Evolutionary conservation across 2,797 vertebrate genomes (phyloP).

Genomic region (Microctenopoma steveboyesi): DNA sequence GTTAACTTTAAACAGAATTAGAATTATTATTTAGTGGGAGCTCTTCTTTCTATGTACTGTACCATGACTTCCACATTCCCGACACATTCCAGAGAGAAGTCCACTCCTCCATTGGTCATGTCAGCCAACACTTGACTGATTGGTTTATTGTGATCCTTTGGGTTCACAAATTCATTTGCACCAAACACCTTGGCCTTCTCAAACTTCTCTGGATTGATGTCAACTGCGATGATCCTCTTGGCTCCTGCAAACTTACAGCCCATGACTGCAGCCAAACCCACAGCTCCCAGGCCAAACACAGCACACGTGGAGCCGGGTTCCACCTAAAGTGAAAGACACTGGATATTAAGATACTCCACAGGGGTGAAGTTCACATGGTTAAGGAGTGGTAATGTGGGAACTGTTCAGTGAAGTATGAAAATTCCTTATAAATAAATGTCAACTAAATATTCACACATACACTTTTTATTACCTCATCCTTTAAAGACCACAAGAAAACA

Average conservation of each 20-base stretch:
- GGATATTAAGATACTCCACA: background rate
- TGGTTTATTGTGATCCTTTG: constrained; percentile 75
- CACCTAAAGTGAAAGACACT: constrained; percentile 9
- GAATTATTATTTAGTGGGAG: too few relatives aligned
- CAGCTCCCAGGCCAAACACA: constrained; percentile 93
- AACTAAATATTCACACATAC: too few relatives aligned
- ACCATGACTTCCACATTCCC: constrained; percentile 78
- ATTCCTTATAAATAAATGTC: too few relatives aligned
- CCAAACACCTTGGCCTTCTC: constrained; percentile 90
- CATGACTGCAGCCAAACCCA: constrained; percentile 48
- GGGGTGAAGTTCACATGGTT: too few relatives aligned
- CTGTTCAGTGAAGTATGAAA: too few relatives aligned
- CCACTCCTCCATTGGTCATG: constrained; percentile 92
- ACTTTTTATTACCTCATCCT: too few relatives aligned
- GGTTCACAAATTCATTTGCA: constrained; percentile 91
- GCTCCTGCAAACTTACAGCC: too few relatives aligned
- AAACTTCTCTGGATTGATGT: constrained; percentile 79
- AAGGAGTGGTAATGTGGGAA: too few relatives aligned
- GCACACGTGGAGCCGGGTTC: constrained; percentile 31
- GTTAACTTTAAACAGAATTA: too few relatives aligned
- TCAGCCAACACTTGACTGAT: constrained; percentile 89
- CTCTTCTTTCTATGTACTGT: too few relatives aligned
- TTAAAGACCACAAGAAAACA: too few relatives aligned
- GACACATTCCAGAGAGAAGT: constrained; percentile 94
- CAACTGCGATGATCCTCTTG: too few relatives aligned